phyloP scores from a whole-genome alignment of 2,797 vertebrate genomes.

The Sebastes cheni region DNA sequence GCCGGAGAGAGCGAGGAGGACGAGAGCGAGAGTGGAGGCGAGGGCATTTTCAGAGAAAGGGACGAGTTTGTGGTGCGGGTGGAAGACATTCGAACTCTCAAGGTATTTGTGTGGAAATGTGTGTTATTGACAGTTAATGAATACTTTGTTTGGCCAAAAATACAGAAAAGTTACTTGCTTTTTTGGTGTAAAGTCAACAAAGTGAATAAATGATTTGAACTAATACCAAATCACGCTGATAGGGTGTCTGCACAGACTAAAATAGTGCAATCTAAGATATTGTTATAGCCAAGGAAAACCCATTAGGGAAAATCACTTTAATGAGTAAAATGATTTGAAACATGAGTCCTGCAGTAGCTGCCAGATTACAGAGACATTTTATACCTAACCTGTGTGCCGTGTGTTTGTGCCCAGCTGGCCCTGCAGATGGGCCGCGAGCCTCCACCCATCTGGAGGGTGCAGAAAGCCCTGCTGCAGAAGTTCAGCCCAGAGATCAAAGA shows the following conservation, averaged over 20 bases:
- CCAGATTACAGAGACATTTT: not conserved
- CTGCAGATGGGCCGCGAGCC: slow-evolving; percentile 92
- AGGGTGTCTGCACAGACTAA: not conserved
- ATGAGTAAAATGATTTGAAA: not conserved
- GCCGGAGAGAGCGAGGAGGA: slow-evolving; percentile 93
- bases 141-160: not conserved
- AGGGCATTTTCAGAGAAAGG: slow-evolving; percentile 93
- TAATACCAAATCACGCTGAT: not conserved
- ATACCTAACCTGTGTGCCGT: not conserved
- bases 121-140: not conserved
- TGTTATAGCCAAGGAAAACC: not conserved
- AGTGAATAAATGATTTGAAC: not conserved
- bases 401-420: slow-evolving; percentile 81
- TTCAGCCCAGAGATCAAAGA: slow-evolving; percentile 97
- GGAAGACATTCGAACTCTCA: slow-evolving; percentile 91
- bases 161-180: accelerated
- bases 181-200: not conserved
- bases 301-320: not conserved
- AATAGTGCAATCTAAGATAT: not conserved
- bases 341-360: not conserved
- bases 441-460: slow-evolving; percentile 94
- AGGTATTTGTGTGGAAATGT: slow-evolving; percentile 76
- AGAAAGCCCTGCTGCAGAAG: slow-evolving; percentile 95
- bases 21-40: slow-evolving; percentile 91
- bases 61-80: slow-evolving; percentile 94